Base-by-base conservation (phyloP, 2,888 invertebrate species). In the Melanostoma scalare region DNA sequence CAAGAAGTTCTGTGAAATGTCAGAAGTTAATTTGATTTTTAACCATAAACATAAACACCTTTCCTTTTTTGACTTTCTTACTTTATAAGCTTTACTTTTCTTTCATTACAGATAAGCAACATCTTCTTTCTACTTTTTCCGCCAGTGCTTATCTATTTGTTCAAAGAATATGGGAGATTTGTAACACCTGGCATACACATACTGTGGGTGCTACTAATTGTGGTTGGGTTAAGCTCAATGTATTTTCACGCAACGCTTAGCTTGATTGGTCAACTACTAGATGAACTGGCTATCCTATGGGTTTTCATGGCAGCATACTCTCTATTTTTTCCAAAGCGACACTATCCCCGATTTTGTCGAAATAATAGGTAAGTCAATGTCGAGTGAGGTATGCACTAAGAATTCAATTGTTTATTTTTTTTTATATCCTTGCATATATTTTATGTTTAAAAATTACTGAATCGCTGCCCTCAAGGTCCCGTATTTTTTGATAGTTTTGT, bases 241-340 rank as follows among this genome's bases (percentile, higher is more conserved):
- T 96, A 96, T 89, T 96, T 96, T 89, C 96, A 96, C 91, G 96
- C 96, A 4, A 96, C 96, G 2, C 92, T 96, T 40, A 96, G 96
- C 87, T 92, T 96, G 87, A 94, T 96, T 86, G 96, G 96, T 35
- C 96, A 96, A 91, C 90, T 96, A 40, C 90, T 96, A 74, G 96
- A 96, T 91, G 96, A 96, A 89, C 91, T 96, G 86, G 94, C 96
- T 53, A 96, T 96, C 88, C 89, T 96, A 55, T 96, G 96, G 96
- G 94, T 96, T 2, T 94, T 95, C 86, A 94, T 95, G 93, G 95
- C 95, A 31, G 95, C 94, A 4, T 94, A 95, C 89, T 94, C 95
- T 42, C 93, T 96, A 92, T 96, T 96, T 91, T 93, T 94, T 72
- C 96, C 96, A 35, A 93, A 93, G 88, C 92, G 94, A 89, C 93